A percentile compares a stretch with the other conserved stretches of the same genome.
Evolutionary conservation across 1,140 invertebrate species (phyloP).

Genomic region (Caenorhabditis remanei): DNA sequence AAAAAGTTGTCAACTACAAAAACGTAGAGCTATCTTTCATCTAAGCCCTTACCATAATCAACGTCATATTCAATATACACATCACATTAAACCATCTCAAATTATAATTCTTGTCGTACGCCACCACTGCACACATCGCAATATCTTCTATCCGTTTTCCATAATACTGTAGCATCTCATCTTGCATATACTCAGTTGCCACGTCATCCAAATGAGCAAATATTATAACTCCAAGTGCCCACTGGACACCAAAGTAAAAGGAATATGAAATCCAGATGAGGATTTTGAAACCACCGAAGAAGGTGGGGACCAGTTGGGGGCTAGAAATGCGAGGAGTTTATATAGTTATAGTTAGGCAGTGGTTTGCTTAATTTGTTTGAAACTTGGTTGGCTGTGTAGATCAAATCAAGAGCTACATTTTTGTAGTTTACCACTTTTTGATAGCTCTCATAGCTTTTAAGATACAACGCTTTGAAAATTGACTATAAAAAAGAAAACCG

Average conservation of each 20-base stretch:
- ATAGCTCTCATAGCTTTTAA: too few relatives aligned
- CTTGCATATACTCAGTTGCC: not conserved
- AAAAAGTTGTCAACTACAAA: too few relatives aligned
- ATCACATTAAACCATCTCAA: conserved; percentile 1
- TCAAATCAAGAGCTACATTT: too few relatives aligned
- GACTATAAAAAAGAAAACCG: too few relatives aligned
- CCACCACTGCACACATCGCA: not conserved
- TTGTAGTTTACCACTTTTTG: too few relatives aligned
- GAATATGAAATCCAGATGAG: not conserved
- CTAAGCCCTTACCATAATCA: not conserved
- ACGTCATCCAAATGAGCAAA: not conserved
- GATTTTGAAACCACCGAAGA: not conserved
- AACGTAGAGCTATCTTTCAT: too few relatives aligned
- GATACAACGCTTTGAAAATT: too few relatives aligned
- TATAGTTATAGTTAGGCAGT: too few relatives aligned
- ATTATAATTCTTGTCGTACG: not conserved
- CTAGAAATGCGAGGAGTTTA: not conserved
- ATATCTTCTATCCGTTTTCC: not conserved
- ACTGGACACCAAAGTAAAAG: not conserved
- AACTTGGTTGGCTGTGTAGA: too few relatives aligned
- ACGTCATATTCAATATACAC: not conserved
- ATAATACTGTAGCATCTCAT: not conserved
- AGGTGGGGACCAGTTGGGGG: not conserved
- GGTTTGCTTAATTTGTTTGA: too few relatives aligned
- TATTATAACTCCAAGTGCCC: not conserved